phyloP scores from a whole-genome alignment of 1,140 invertebrate genomes.

The Hylaeus volcanicus region DNA sequence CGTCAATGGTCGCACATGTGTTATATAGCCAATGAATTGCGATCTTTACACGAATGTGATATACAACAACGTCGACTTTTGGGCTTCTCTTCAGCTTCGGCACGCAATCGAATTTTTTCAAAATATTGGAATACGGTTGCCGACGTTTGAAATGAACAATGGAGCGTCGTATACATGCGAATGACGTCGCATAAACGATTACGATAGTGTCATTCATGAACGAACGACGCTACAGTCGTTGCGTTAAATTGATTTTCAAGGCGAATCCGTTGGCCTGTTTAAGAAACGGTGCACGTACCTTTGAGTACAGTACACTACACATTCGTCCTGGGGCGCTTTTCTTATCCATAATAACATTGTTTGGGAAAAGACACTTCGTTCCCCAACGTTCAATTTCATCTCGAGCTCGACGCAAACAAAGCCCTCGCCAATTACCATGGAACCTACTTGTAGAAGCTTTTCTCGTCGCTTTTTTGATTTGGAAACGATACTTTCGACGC shows the following conservation, averaged over 20 bases:
- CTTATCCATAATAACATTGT: constrained; percentile 31
- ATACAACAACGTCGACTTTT: too few relatives aligned
- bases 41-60: too few relatives aligned
- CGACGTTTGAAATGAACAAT: too few relatives aligned
- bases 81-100: too few relatives aligned
- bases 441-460: neutral
- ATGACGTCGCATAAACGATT: neutral
- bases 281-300: neutral
- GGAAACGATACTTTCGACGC: neutral
- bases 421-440: constrained; percentile 22
- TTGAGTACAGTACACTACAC: neutral
- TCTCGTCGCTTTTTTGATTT: neutral
- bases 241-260: constrained; percentile 9
- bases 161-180: neutral
- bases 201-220: too few relatives aligned
- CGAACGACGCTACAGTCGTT: too few relatives aligned
- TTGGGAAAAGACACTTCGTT: constrained; percentile 18
- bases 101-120: too few relatives aligned
- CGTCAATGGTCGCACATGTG: too few relatives aligned
- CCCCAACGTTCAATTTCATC: constrained; percentile 33
- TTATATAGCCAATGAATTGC: too few relatives aligned
- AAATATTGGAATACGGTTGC: too few relatives aligned
- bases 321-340: constrained; percentile 16
- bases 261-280: neutral
- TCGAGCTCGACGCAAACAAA: neutral